Conservation (phyloP, 2,797 vertebrate genomes). For the Gadopsis bispinosus region DNA sequence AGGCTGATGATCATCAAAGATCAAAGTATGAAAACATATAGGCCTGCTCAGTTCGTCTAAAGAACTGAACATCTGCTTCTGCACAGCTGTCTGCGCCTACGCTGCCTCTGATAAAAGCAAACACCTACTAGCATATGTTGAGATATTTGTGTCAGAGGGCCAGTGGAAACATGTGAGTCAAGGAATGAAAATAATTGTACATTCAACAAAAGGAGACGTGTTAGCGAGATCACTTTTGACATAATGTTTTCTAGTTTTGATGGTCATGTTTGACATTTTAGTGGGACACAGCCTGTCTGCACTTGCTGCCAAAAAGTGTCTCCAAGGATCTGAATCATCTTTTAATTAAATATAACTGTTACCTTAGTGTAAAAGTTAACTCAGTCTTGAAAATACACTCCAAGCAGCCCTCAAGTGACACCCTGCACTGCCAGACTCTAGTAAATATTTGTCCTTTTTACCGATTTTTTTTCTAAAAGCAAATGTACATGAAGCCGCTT, state of each 20-base stretch:
- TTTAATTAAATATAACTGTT: not conserved
- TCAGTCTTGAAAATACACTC: conserved; percentile 8
- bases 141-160: conserved; percentile 30
- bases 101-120: conserved; percentile 32
- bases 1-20: conserved; percentile 9
- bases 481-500: not conserved
- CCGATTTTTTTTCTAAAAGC: not conserved
- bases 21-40: conserved; percentile 36
- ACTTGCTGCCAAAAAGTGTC: conserved; percentile 1
- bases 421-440: not conserved
- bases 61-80: conserved; percentile 63
- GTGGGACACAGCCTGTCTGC: not conserved
- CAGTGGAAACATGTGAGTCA: conserved; percentile 15
- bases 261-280: conserved; percentile 6
- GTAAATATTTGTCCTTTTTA: conserved; percentile 5
- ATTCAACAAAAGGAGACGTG: not conserved
- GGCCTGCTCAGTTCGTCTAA: not conserved
- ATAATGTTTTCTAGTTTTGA: not conserved
- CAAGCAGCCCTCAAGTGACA: not conserved
- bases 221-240: not conserved
- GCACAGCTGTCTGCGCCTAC: conserved; percentile 49
- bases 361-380: conserved; percentile 11
- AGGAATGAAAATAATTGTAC: not conserved
- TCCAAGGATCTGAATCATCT: conserved; percentile 25
- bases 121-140: conserved; percentile 32